A percentile compares a stretch with the other conserved stretches of the same genome.
Conservation (phyloP, 2,797 vertebrate species). For the Tokudaia tokunoshimensis region DNA sequence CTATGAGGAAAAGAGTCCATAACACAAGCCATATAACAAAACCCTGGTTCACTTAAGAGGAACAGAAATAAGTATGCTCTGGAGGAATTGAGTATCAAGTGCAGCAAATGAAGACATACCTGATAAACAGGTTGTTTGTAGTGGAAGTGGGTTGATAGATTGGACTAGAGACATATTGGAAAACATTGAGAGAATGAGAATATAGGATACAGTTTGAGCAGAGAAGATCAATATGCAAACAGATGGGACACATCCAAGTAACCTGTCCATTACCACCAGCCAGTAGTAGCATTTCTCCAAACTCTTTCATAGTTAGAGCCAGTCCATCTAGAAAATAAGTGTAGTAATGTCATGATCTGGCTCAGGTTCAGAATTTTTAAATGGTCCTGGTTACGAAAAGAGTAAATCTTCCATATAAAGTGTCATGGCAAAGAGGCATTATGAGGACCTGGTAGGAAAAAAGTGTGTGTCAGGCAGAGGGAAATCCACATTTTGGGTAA, state of each 20-base stretch:
- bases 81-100: neutral
- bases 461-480: neutral
- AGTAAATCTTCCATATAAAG: neutral
- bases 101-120: neutral
- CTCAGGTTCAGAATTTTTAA: slow-evolving; percentile 36
- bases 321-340: neutral
- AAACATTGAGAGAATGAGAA: neutral
- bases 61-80: neutral
- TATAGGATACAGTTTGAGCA: neutral
- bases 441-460: neutral
- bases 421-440: neutral
- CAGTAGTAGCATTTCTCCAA: neutral
- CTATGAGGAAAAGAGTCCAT: neutral
- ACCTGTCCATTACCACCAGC: neutral
- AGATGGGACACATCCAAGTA: neutral
- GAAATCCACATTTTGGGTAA: neutral
- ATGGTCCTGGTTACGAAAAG: neutral
- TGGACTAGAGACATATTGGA: neutral
- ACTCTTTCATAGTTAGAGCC: neutral
- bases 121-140: neutral
- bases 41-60: neutral
- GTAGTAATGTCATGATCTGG: neutral
- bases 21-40: neutral
- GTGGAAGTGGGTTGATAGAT: neutral
- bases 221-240: neutral